Conservation (phyloP, 2,113 vertebrate species). For the Boleophthalmus pectinirostris region DNA sequence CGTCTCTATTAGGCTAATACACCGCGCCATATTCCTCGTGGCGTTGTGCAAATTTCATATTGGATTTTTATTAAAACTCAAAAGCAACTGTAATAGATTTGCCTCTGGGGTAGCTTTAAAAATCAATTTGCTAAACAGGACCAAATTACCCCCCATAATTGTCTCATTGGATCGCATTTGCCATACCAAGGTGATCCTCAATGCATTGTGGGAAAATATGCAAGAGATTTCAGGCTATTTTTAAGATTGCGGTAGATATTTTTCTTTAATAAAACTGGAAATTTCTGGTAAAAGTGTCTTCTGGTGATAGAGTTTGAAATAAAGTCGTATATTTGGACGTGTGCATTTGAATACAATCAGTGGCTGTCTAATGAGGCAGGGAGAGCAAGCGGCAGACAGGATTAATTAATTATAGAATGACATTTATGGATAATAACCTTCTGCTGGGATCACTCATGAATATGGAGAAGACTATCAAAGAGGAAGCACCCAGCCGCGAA, state of each 20-base stretch:
- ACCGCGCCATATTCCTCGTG: conserved; percentile 57
- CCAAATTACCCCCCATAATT: conserved; percentile 69
- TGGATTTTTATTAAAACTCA: conserved; percentile 77
- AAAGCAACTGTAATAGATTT: conserved; percentile 67
- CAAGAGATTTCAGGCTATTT: background rate
- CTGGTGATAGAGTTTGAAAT: conserved; percentile 63
- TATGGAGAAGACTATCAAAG: conserved; percentile 70
- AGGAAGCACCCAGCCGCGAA: conserved; percentile 56
- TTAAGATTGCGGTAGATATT: too few species aligned
- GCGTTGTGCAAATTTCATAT: conserved; percentile 72
- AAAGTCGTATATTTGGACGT: conserved; percentile 75
- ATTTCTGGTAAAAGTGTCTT: conserved; percentile 51
- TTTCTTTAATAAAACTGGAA: conserved; percentile 37
- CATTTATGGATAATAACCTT: conserved; percentile 84
- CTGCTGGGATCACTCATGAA: conserved; percentile 77
- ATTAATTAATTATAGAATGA: conserved; percentile 81
- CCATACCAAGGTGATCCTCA: conserved; percentile 64
- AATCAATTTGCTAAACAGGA: conserved; percentile 78
- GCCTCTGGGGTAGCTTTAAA: conserved; percentile 72
- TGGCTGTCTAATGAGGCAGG: conserved; percentile 77
- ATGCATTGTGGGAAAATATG: conserved; percentile 25
- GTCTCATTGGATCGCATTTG: conserved; percentile 64
- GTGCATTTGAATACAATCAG: conserved; percentile 78
- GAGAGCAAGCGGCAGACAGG: conserved; percentile 75
- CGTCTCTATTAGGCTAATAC: conserved; percentile 72